phyloP scores from a whole-genome alignment of 2,113 vertebrate genomes.

The Motacilla tschutschensis region DNA sequence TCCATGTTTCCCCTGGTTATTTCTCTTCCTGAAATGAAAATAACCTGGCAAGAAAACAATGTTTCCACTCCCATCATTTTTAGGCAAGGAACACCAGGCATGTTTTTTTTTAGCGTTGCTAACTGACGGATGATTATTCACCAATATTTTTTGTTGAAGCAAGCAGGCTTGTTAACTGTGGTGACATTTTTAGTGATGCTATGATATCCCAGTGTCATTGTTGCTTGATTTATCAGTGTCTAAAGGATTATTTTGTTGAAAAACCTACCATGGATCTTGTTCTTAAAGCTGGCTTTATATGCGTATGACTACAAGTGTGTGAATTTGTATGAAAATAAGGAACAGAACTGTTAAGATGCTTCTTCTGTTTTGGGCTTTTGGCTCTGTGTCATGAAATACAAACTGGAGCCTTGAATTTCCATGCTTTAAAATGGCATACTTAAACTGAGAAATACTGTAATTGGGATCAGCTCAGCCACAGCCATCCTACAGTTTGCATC shows the following conservation, averaged over 20 bases:
- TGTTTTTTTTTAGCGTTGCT: background rate
- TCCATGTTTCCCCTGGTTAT: constrained; percentile 44
- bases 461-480: background rate
- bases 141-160: constrained; percentile 33
- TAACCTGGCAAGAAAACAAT: constrained; percentile 60
- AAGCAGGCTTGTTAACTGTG: constrained; percentile 39
- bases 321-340: constrained; percentile 39
- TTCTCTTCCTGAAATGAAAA: constrained; percentile 56
- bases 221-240: constrained; percentile 27
- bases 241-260: constrained; percentile 27
- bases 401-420: background rate
- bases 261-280: background rate
- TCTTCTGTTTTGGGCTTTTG: constrained; percentile 19
- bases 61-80: constrained; percentile 33
- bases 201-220: background rate
- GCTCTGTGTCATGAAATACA: constrained; percentile 1
- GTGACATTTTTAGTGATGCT: constrained; percentile 39
- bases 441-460: background rate
- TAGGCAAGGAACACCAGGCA: constrained; percentile 1
- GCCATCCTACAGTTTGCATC: background rate
- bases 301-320: background rate
- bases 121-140: constrained; percentile 31
- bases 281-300: constrained; percentile 3
- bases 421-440: background rate
- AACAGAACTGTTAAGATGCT: constrained; percentile 1